Conservation (phyloP, 1,140 invertebrate species). For the Eurosta solidaginis region DNA sequence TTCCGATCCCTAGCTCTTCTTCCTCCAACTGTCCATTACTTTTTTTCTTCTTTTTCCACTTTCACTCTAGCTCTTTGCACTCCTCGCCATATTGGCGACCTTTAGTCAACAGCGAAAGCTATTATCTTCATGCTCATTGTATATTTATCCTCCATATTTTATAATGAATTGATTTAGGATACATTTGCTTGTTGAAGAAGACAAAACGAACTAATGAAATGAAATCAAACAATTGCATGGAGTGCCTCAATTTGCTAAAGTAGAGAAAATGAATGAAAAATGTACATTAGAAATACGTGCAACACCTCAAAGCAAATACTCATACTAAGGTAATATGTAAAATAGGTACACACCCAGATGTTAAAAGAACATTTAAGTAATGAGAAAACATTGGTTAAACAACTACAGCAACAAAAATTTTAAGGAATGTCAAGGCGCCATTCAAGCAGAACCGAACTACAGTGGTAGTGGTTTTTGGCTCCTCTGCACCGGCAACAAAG, state of each 20-base stretch:
- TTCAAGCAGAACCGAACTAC: background rate
- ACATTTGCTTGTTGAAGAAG: background rate
- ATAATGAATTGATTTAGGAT: too few species aligned
- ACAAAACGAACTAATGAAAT: background rate
- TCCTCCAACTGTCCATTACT: too few species aligned
- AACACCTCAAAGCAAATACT: background rate
- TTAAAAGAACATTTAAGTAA: background rate
- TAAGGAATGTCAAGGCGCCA: slow-evolving; percentile 3
- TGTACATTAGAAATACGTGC: background rate
- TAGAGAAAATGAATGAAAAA: background rate
- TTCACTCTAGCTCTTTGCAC: too few species aligned
- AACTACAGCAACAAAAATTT: background rate
- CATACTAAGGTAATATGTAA: too few species aligned
- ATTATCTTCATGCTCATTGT: too few species aligned
- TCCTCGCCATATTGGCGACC: too few species aligned
- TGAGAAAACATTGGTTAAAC: background rate
- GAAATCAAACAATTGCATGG: background rate
- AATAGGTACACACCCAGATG: too few species aligned
- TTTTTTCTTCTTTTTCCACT: too few species aligned
- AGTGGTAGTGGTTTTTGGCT: background rate
- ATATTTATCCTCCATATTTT: too few species aligned
- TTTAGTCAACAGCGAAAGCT: too few species aligned
- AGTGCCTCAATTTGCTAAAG: too few species aligned
- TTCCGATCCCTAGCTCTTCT: too few species aligned
- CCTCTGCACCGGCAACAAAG: background rate